phyloP scores from a whole-genome alignment of 2,113 vertebrate genomes.

The Dinomys branickii region DNA sequence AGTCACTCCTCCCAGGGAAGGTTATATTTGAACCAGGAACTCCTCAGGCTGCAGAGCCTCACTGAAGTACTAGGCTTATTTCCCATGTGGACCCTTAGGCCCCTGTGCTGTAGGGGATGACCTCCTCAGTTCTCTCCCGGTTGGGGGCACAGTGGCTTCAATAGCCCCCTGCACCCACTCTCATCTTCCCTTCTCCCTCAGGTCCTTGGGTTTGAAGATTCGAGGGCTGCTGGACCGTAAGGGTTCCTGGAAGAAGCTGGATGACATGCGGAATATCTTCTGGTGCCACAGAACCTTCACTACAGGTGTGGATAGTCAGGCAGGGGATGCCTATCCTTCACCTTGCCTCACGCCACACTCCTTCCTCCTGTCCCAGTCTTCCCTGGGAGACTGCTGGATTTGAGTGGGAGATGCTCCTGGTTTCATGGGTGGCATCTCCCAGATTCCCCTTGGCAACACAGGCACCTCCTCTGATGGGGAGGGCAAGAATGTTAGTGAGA shows the following conservation, averaged over 20 bases:
- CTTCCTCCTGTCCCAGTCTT: neutral
- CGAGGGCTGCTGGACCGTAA: constrained; percentile 75
- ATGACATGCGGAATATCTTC: constrained; percentile 80
- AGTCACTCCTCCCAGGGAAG: neutral
- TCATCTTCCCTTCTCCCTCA: neutral
- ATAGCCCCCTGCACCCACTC: neutral
- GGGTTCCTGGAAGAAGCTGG: constrained; percentile 81
- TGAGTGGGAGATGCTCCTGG: neutral
- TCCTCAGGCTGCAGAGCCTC: neutral
- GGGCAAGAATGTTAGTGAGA: neutral
- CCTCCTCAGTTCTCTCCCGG: neutral
- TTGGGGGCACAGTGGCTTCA: neutral
- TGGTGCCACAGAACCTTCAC: constrained; percentile 79
- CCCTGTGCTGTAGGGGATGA: neutral
- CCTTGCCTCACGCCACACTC: neutral
- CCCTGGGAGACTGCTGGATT: neutral
- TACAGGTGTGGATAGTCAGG: constrained; percentile 49
- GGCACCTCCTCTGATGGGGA: neutral
- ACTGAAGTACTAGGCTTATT: neutral
- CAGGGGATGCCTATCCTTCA: neutral
- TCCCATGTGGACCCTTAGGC: neutral
- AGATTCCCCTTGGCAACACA: neutral
- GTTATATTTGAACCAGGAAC: neutral
- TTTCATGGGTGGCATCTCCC: neutral
- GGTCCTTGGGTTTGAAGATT: constrained; percentile 79